Evolutionary conservation across 2,888 invertebrate species (phyloP).

Genomic region (Neocrepidodera transversa): DNA sequence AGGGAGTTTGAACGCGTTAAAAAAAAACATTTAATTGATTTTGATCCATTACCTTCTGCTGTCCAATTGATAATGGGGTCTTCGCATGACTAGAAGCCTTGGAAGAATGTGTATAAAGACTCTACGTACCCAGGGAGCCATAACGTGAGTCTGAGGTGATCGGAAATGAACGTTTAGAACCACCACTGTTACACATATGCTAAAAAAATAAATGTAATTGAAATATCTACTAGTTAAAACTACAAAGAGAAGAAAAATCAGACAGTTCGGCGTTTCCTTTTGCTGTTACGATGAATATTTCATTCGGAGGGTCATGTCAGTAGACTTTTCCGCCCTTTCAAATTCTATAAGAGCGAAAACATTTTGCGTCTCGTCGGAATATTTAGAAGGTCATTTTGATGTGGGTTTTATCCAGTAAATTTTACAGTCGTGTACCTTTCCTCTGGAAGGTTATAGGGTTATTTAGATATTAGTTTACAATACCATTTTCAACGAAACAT

Average conservation of each 20-base stretch:
- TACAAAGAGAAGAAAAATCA: neutral
- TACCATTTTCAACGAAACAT: too few relatives aligned
- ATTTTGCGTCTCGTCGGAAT: slow-evolving; percentile 14
- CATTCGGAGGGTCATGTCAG: slow-evolving; percentile 5
- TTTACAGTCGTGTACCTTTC: neutral
- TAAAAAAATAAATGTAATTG: slow-evolving; percentile 41
- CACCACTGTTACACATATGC: slow-evolving; percentile 71
- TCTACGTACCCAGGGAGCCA: slow-evolving; percentile 96
- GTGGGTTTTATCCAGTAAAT: slow-evolving; percentile 16
- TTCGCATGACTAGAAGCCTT: slow-evolving; percentile 89
- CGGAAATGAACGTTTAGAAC: slow-evolving; percentile 98
- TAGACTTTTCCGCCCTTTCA: slow-evolving; percentile 11
- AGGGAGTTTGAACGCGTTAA: neutral
- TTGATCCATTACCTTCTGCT: slow-evolving; percentile 63
- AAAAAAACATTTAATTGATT: neutral
- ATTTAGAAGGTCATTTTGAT: slow-evolving; percentile 23
- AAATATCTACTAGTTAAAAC: too few relatives aligned
- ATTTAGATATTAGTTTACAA: neutral
- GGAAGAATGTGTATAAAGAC: slow-evolving; percentile 97
- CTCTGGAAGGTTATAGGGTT: too few relatives aligned
- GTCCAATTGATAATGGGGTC: slow-evolving; percentile 74
- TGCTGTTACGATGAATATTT: slow-evolving; percentile 11
- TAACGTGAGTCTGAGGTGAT: slow-evolving; percentile 95
- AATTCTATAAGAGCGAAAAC: slow-evolving; percentile 19
- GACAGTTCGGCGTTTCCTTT: slow-evolving; percentile 5